Base-by-base conservation (phyloP, 2,888 invertebrate species). In the Cantharis flavilabris region DNA sequence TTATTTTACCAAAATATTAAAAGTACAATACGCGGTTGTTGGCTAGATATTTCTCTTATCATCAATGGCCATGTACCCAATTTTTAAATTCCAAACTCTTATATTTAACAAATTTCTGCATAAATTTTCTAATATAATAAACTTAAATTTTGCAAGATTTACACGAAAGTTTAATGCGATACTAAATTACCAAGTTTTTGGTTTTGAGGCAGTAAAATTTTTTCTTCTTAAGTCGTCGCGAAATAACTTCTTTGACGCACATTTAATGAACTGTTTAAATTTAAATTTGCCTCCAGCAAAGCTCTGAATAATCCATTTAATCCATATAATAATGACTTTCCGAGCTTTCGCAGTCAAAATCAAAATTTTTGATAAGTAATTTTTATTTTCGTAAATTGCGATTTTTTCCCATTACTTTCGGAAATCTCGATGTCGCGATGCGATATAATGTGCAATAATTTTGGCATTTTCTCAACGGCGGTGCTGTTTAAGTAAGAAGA, bases 231-330 rank as follows among this genome's bases (percentile, higher is more conserved):
- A 67, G 65, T 23, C 23, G 65, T 67, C 65, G 65, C 18, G 26
- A 67, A 67, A 67, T 67, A 67, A 67, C 16, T 67, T 67, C 65
- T 67, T 67, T 67, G 65, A 67, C 65, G 14, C 65, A 67, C 65
- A 67, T 67, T 67, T 67, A 67, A 67, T 67, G 65, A 67, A 67
- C 23, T 67, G 65, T 67, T 67, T 67, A 67, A 67, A 67, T 67
- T 23, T 67, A 67, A 14, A 67, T 67, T 67, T 23, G 65, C 65
- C 65, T 67, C 14, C 13, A 13, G 65, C 65, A 26, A 67, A 67
- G 23, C 26, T 23, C 23, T 23, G 26, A 67, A 67, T 67, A 67
- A 67, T 67, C n/a, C n/a, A 67, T 23, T 67, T 23, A 67, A 67
- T 23, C 49, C 49, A 49, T 49, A 49, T n/a, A 49, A 49, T 49